Evolutionary conservation across 2,888 invertebrate genomes (phyloP).

Genomic region (Agrotis ipsilon): DNA sequence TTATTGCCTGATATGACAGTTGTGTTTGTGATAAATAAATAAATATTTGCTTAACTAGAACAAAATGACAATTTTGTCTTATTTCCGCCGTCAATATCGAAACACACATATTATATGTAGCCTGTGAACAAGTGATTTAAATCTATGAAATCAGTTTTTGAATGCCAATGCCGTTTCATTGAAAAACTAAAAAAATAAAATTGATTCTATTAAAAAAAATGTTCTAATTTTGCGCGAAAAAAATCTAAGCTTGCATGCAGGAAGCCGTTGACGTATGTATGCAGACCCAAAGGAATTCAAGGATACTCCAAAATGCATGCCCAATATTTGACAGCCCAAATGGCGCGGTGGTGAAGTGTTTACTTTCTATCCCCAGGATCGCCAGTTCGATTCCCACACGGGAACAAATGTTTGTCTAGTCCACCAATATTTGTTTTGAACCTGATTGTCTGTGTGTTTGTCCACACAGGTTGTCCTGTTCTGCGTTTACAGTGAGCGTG

Average conservation of each 20-base stretch:
- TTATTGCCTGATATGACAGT: too few species aligned
- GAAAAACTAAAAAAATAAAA: not conserved
- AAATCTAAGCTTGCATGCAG: too few species aligned
- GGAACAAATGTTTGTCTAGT: constrained; percentile 29
- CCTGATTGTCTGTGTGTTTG: constrained; percentile 34
- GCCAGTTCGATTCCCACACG: constrained; percentile 38
- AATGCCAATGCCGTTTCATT: not conserved
- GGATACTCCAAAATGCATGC: not conserved
- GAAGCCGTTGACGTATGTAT: too few species aligned
- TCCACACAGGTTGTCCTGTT: constrained; percentile 21
- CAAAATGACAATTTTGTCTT: too few species aligned
- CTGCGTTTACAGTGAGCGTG: constrained; percentile 16
- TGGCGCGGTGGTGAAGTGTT: constrained; percentile 33
- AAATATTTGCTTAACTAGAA: too few species aligned
- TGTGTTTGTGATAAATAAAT: too few species aligned
- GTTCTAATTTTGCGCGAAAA: too few species aligned
- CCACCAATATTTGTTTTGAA: constrained; percentile 37
- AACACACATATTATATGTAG: too few species aligned
- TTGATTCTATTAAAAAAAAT: too few species aligned
- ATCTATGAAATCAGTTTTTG: too few species aligned
- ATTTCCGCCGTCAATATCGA: not conserved
- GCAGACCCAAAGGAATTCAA: not conserved
- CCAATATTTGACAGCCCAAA: constrained; percentile 43
- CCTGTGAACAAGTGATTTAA: not conserved
- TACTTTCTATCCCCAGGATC: constrained; percentile 33